phyloP scores from a whole-genome alignment of 2,888 invertebrate genomes.

The Spicauda simplicius region DNA sequence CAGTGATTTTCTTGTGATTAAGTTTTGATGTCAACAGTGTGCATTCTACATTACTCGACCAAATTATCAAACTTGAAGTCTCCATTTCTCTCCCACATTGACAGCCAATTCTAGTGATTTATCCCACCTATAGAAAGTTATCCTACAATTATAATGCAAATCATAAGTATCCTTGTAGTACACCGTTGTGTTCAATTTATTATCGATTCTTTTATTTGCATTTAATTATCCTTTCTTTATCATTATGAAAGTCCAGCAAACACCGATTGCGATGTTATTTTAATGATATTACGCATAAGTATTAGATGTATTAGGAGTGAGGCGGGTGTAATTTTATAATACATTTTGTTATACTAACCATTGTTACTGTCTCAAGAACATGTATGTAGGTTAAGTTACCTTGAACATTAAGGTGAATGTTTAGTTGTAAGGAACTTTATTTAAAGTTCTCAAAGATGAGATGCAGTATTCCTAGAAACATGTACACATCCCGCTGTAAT shows the following conservation, averaged over 20 bases:
- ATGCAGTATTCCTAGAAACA: slow-evolving; percentile 60
- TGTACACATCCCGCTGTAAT: slow-evolving; percentile 47
- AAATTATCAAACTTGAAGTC: too few species aligned
- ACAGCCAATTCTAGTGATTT: slow-evolving; percentile 59
- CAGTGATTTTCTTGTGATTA: not conserved
- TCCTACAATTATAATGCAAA: slow-evolving; percentile 46
- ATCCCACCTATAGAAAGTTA: slow-evolving; percentile 63
- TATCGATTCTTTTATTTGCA: slow-evolving; percentile 53
- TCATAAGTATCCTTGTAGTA: slow-evolving; percentile 39
- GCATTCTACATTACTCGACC: slow-evolving; percentile 13
- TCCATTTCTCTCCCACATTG: slow-evolving; percentile 42
- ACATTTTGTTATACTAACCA: slow-evolving; percentile 49
- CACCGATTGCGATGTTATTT: slow-evolving; percentile 47
- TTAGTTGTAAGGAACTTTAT: slow-evolving; percentile 30
- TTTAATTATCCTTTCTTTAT: slow-evolving; percentile 54
- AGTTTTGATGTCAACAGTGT: not conserved
- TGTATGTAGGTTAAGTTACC: slow-evolving; percentile 52
- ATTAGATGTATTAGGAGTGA: slow-evolving; percentile 52
- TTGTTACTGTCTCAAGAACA: slow-evolving; percentile 57
- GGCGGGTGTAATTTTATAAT: slow-evolving; percentile 57
- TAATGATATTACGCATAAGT: slow-evolving; percentile 59
- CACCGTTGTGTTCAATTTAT: slow-evolving; percentile 64
- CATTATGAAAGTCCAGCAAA: slow-evolving; percentile 47
- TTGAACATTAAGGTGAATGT: slow-evolving; percentile 47
- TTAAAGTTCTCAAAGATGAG: slow-evolving; percentile 53